Conservation (phyloP, 2,888 invertebrate genomes). For the Uropetala carovei region DNA sequence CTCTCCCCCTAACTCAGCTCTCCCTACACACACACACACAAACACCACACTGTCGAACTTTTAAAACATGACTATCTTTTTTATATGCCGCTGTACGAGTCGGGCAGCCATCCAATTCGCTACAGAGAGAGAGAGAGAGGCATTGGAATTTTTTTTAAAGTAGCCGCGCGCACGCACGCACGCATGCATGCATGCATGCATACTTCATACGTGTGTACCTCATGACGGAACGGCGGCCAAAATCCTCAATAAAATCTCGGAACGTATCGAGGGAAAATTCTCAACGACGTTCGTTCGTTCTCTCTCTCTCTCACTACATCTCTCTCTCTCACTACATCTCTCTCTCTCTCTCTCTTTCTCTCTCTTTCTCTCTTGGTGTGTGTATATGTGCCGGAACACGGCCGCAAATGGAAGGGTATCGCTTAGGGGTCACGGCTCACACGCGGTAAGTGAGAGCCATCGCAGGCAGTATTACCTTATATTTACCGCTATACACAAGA, state of each 20-base stretch:
- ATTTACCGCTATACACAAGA: slow-evolving; percentile 48
- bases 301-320: no score
- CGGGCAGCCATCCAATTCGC: no score
- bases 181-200: background rate
- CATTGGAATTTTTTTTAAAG: background rate
- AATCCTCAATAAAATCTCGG: background rate
- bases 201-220: background rate
- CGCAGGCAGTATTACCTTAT: slow-evolving; percentile 25
- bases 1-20: no score
- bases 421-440: slow-evolving; percentile 6
- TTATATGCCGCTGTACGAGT: no score
- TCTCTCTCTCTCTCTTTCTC: no score
- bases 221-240: background rate
- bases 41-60: no score
- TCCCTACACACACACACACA: no score
- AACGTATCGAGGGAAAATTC: background rate
- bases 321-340: no score
- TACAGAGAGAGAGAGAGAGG: no score
- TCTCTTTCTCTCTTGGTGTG: background rate
- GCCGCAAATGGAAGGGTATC: background rate
- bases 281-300: no score
- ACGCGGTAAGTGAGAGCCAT: slow-evolving; percentile 42
- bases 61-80: no score
- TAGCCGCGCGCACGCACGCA: background rate
- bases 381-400: slow-evolving; percentile 57